Percentiles rank a stretch among this genome's conserved stretches.
phyloP scores from a whole-genome alignment of 2,113 vertebrate species.

The Zosterops pallidus region DNA sequence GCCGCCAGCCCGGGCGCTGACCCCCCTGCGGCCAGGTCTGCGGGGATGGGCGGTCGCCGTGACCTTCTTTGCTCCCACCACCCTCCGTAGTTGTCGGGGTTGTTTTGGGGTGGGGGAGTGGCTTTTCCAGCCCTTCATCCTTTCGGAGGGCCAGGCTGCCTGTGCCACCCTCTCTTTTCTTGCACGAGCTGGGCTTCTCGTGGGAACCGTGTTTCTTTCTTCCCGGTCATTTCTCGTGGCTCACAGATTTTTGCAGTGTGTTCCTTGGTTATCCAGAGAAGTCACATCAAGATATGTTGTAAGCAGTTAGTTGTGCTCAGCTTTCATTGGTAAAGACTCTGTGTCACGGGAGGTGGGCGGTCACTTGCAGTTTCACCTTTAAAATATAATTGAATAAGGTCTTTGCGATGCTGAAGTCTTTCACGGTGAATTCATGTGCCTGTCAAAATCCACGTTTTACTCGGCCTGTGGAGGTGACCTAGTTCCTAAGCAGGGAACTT shows the following conservation, averaged over 20 bases:
- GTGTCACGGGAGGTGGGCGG: background rate
- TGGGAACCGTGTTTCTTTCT: background rate
- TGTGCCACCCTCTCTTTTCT: background rate
- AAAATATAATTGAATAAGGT: background rate
- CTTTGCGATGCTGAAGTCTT: background rate
- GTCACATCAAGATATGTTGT: background rate
- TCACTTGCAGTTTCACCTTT: background rate
- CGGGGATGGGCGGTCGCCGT: background rate
- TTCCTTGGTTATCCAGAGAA: background rate
- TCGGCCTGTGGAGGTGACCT: slow-evolving; percentile 28
- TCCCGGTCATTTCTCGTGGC: background rate
- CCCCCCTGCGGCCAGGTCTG: background rate
- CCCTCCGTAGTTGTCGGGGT: too few species aligned
- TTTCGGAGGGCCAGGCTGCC: background rate
- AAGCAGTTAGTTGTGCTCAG: background rate
- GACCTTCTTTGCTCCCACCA: background rate
- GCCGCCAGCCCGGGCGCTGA: background rate
- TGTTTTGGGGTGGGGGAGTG: background rate
- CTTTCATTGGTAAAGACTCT: background rate
- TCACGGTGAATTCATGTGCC: background rate
- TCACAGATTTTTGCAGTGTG: background rate
- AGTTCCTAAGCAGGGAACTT: background rate
- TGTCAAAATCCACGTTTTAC: background rate
- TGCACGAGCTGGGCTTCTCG: background rate
- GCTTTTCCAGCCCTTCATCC: background rate